Base-by-base conservation (phyloP, 2,797 vertebrate genomes). In the Crax fasciolata region DNA sequence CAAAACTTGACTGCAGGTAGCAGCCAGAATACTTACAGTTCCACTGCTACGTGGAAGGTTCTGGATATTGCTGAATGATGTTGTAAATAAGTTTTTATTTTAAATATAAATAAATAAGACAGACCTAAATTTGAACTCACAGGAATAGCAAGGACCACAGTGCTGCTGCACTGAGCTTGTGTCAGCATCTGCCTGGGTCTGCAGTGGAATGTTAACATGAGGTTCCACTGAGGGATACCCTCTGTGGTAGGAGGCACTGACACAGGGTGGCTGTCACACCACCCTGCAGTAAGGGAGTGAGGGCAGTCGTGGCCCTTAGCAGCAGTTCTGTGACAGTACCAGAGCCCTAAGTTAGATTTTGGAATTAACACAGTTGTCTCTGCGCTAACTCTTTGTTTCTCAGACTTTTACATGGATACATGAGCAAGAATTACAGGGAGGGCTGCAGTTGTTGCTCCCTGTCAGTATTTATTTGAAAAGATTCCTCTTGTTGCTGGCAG, bases 1-100 rank as follows among this genome's bases (percentile, higher is more conserved):
- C 77, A 97, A 95, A 96, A 86, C 94, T 84, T 84, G 44, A 44
- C 83, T 87, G 77, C 76, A 57, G 70, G 90, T 93, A 66, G 59
- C 78, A 3, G 43, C 67, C 87, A 92, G 74, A 89, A 30, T 79
- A 70, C 73, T 91, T 81, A 5, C 9, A 15, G 49, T 89, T 92
- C 32, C 55, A 63, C 55, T 74, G 49, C 71, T 52, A 0, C 20
- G 51, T 81, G 48, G 94, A 95, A 95, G 82, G 80, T 95, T 96
- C 93, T 86, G 94, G 93, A 71, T 79, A 82, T 1, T 46, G 38
- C 77, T 63, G 88, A 77, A 27, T 61, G 63, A 23, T 73, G 32
- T 9, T 76, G 70, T 65, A 75, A 84, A 82, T 57, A 35, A 74
- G 57, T 25, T 87, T 89, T 67, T 49, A n/a, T 82, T 93, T 84